Conservation (phyloP, 1,140 invertebrate species). For the Hydropsyche tenuis region DNA sequence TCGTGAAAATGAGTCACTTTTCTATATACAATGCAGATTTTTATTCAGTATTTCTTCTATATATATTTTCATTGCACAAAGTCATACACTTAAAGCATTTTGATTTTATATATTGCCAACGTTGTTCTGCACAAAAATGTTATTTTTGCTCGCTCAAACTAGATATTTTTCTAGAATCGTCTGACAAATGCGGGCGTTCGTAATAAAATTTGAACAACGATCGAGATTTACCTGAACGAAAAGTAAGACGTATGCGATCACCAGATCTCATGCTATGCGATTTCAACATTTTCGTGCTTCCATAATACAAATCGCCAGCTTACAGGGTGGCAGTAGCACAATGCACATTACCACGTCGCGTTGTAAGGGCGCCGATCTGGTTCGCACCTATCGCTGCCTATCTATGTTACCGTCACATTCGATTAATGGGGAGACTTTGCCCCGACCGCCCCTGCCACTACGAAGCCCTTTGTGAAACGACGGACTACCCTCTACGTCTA, state of each 20-base stretch:
- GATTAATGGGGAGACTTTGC: slow-evolving; percentile 37
- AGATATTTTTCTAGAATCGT: no score
- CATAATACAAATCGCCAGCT: slow-evolving; percentile 35
- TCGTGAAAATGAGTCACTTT: no score
- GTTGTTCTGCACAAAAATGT: neutral
- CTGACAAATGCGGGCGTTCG: slow-evolving; percentile 2
- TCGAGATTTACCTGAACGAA: slow-evolving; percentile 20
- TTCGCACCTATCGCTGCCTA: slow-evolving; percentile 33
- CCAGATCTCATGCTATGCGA: neutral
- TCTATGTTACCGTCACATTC: slow-evolving; percentile 38
- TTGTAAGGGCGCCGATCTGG: slow-evolving; percentile 22
- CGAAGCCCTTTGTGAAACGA: neutral
- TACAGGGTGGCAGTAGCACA: slow-evolving; percentile 16
- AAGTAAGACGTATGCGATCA: slow-evolving; percentile 24
- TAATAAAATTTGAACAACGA: slow-evolving; percentile 22
- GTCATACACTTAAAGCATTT: no score
- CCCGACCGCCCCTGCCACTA: neutral
- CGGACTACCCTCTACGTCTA: neutral
- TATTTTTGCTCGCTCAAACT: neutral
- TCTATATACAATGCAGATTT: no score
- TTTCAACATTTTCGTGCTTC: slow-evolving; percentile 19
- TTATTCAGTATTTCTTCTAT: no score
- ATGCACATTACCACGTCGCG: slow-evolving; percentile 28
- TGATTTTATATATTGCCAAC: no score
- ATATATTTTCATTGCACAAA: no score